Evolutionary conservation across 2,888 invertebrate genomes (phyloP).

Genomic region (Morpho helenor): DNA sequence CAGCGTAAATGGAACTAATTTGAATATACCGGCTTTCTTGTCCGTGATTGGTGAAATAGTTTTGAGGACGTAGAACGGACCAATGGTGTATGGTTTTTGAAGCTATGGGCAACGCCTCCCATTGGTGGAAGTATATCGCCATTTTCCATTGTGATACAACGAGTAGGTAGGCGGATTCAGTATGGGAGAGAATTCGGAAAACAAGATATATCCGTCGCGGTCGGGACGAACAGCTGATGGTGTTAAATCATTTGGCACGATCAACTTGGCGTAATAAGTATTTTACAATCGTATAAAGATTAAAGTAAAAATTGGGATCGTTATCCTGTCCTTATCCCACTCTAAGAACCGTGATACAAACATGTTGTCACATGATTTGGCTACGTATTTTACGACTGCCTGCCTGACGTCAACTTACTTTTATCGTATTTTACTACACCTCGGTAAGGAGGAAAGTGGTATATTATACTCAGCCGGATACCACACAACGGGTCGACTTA

Average conservation of each 20-base stretch:
- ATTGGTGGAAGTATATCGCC: conserved; percentile 67
- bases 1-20: conserved; percentile 73
- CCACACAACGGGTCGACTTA: too few species aligned
- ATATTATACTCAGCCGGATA: too few species aligned
- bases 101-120: conserved; percentile 60
- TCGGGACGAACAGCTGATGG: conserved; percentile 55
- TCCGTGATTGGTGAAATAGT: conserved; percentile 52
- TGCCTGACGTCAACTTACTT: too few species aligned
- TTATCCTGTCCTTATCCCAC: too few species aligned
- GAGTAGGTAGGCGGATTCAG: conserved; percentile 64
- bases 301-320: too few species aligned
- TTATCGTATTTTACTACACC: too few species aligned
- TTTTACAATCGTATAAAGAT: too few species aligned
- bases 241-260: conserved; percentile 45
- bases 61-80: conserved; percentile 43
- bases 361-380: too few species aligned
- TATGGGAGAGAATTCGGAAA: conserved; percentile 46
- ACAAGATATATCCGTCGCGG: conserved; percentile 52
- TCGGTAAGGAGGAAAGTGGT: too few species aligned
- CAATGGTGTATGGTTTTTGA: conserved; percentile 44
- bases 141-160: conserved; percentile 72
- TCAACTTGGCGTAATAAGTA: conserved; percentile 35
- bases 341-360: too few species aligned
- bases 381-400: too few species aligned
- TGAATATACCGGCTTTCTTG: conserved; percentile 57